A percentile compares a stretch with the other conserved stretches of the same genome.
Evolutionary conservation across 2,888 invertebrate genomes (phyloP).

Genomic region (Portevinia maculata): DNA sequence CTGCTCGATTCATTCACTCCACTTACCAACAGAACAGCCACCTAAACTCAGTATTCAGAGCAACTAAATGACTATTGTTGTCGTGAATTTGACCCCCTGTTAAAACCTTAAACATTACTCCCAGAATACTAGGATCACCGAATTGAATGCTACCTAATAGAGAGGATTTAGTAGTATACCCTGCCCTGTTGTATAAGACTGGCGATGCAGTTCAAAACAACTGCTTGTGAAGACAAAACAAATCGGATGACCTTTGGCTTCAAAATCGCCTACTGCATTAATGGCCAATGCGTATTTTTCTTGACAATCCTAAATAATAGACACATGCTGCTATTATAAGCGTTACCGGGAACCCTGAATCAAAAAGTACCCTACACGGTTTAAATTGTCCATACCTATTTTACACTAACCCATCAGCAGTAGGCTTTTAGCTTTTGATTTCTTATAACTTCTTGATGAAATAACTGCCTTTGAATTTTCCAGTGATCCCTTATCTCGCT

Average conservation of each 20-base stretch:
- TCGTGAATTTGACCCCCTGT: background rate
- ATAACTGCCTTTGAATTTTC: background rate
- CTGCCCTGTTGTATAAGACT: too few relatives aligned
- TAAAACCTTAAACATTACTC: background rate
- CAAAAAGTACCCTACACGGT: too few relatives aligned
- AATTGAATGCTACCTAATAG: background rate
- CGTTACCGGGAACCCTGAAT: too few relatives aligned
- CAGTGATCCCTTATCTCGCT: background rate
- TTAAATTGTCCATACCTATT: constrained; percentile 19
- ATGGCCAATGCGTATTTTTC: constrained; percentile 1
- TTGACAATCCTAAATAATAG: constrained; percentile 9
- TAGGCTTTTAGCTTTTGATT: background rate
- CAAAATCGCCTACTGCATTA: constrained; percentile 1
- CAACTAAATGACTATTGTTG: background rate
- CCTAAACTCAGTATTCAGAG: too few relatives aligned
- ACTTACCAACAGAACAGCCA: too few relatives aligned
- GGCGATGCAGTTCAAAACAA: constrained; percentile 5
- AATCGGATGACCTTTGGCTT: too few relatives aligned
- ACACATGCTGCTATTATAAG: too few relatives aligned
- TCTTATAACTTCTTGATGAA: background rate
- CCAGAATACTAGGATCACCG: background rate
- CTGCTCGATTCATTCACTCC: background rate
- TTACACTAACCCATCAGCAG: constrained; percentile 14
- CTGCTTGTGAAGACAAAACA: background rate
- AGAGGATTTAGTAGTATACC: background rate